Percentiles rank a stretch among this genome's conserved stretches.
Conservation (phyloP, 2,888 invertebrate genomes). For the Altica lythri region DNA sequence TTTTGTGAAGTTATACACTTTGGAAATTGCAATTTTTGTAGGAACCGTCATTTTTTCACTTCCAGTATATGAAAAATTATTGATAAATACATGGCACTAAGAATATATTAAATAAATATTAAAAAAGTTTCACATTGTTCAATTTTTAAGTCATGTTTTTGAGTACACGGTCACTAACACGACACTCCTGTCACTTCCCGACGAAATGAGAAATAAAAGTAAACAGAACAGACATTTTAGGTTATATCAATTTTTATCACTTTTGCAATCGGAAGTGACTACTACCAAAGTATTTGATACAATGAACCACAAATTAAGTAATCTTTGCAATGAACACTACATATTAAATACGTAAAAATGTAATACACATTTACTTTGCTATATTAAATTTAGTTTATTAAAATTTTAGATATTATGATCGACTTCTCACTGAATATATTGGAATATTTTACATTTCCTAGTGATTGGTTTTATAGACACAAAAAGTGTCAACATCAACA, state of each 20-base stretch:
- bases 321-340: too few relatives aligned
- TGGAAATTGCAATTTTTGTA: conserved; percentile 41
- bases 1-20: conserved; percentile 42
- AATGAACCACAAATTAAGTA: too few relatives aligned
- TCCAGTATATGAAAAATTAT: conserved; percentile 28
- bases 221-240: conserved; percentile 31
- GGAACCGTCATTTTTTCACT: conserved; percentile 44
- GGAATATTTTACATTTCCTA: too few relatives aligned
- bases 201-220: conserved; percentile 31
- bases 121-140: conserved; percentile 27
- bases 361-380: too few relatives aligned
- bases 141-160: conserved; percentile 37
- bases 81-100: conserved; percentile 45
- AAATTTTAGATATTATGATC: too few relatives aligned
- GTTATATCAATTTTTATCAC: conserved; percentile 31
- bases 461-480: too few relatives aligned
- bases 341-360: too few relatives aligned
- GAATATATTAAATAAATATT: conserved; percentile 20
- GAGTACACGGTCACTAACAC: conserved; percentile 17
- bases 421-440: too few relatives aligned
- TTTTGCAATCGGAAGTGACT: conserved; percentile 12
- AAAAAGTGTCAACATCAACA: too few relatives aligned
- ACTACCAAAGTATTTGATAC: too few relatives aligned
- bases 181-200: conserved; percentile 27
- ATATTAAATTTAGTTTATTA: too few relatives aligned